These are phyloP conservation scores for Sitophilus oryzae DNA, from an alignment of 1,140 invertebrate genomes.

Conservation along the genomic window DNA sequence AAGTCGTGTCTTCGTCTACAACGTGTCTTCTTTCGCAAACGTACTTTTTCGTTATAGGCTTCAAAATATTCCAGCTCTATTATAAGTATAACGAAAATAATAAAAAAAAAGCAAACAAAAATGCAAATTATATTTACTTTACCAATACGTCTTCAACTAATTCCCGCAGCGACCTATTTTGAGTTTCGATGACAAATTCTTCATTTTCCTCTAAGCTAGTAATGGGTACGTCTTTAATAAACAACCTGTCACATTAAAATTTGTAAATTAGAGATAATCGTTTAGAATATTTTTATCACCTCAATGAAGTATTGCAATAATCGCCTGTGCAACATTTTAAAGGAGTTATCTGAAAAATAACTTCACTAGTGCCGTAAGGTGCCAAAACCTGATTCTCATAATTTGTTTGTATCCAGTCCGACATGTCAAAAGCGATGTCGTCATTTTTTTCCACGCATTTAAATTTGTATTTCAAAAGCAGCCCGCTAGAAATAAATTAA, in stretches of 20 bases:
- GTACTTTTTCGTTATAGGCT: too few relatives aligned
- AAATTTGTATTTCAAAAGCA: conserved; percentile 11
- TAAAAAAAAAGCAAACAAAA: too few relatives aligned
- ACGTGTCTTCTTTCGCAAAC: too few relatives aligned
- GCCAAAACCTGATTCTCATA: neutral
- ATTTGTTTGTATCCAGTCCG: conserved; percentile 20
- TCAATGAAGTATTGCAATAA: conserved; percentile 22
- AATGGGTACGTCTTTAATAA: conserved; percentile 26
- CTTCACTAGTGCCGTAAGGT: conserved; percentile 18
- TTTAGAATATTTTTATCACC: conserved; percentile 12
- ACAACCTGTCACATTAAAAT: conserved; percentile 21
- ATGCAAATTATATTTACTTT: conserved; percentile 1
- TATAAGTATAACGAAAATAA: too few relatives aligned
- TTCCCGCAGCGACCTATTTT: neutral
- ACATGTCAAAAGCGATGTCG: neutral
- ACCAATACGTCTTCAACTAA: neutral
- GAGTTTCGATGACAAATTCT: conserved; percentile 12
- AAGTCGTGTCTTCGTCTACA: too few relatives aligned
- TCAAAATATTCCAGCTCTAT: too few relatives aligned
- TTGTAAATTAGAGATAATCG: neutral
- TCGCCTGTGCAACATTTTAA: conserved; percentile 3
- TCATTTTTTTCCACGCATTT: conserved; percentile 1
- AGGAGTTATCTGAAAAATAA: conserved; percentile 14
- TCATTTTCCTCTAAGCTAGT: conserved; percentile 21
- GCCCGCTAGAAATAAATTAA: conserved; percentile 11